These are phyloP conservation scores for Campoplex nolae DNA, from an alignment of 2,888 invertebrate genomes.

Conservation along the genomic window DNA sequence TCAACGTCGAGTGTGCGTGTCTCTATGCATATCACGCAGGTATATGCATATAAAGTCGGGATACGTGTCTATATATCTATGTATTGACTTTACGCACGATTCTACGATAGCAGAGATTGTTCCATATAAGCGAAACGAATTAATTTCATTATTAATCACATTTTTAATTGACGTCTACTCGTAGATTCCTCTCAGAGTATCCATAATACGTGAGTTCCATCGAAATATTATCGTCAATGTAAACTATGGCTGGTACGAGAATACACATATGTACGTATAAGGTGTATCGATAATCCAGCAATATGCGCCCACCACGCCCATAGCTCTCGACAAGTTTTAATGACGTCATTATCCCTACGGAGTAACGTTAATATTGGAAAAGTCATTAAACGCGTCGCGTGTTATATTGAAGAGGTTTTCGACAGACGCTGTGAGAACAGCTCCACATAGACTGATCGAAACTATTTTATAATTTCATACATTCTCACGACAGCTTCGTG, in stretches of 20 bases:
- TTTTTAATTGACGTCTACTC: conserved; percentile 63
- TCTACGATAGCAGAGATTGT: conserved; percentile 45
- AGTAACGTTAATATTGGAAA: conserved; percentile 61
- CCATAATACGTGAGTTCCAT: conserved; percentile 47
- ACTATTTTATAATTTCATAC: background rate
- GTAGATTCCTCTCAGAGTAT: conserved; percentile 24
- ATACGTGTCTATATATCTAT: background rate
- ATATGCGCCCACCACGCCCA: conserved; percentile 26
- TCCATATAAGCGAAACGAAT: conserved; percentile 48
- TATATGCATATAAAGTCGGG: background rate
- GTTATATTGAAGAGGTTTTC: conserved; percentile 32
- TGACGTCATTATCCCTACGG: conserved; percentile 62
- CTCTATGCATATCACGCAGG: background rate
- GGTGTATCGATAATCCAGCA: conserved; percentile 49
- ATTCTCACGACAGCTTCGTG: background rate
- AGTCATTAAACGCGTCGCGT: conserved; percentile 49
- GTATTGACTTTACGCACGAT: background rate
- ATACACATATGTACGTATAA: background rate
- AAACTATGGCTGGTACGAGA: background rate
- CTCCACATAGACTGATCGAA: background rate
- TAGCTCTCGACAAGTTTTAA: conserved; percentile 59
- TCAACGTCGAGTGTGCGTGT: conserved; percentile 30
- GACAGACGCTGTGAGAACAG: background rate
- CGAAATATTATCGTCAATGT: conserved; percentile 52
- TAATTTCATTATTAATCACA: conserved; percentile 63